Base-by-base conservation (phyloP, 1,140 invertebrate species). In the Teleopsis dalmanni region DNA sequence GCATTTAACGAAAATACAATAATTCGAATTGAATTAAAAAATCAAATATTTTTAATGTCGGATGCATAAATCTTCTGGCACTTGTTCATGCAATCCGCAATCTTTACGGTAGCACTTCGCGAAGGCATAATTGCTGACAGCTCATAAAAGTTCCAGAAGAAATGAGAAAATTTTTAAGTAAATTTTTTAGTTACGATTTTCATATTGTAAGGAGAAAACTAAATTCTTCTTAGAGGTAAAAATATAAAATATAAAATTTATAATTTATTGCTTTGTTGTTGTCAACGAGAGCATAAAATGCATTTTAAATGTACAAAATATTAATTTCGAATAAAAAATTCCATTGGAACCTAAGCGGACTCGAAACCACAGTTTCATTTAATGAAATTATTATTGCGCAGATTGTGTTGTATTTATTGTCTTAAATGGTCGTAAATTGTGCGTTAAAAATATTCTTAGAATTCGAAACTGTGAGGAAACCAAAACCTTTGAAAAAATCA, bases 51-150 rank as follows among this genome's bases (percentile, higher is more conserved):
- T 26, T 33, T 31, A 38, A 38, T 46, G 13, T 25, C 36, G 49
- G 49, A 51, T 51, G 29, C 49, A 51, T 51, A 51, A 47, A 47
- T 51, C 49, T 44, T 18, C 19, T 26, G 26, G 21, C 25, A 19
- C 16, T 10, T 31, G 27, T 27, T 43, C 21, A 27, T 10, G 41
- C 18, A 31, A 18, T 31, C 26, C 18, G 41, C 40, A 42, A 27
- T 14, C n/a, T n/a, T n/a, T n/a, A n/a, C n/a, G 10, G 23, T 42
- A 27, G 23, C 40, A 10, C 10, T 16, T 16, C 14, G 23, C 19
- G 23, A 10, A 26, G 40, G 29, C 40, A 27, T n/a, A n/a, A n/a
- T n/a, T n/a, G 40, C 5, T 42, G 21, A 11, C 23, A 42, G 40
- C 7, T 42, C 40, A 13, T 42, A 42, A 42, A 42, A 42, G n/a